These are phyloP conservation scores for Sesia bembeciformis DNA, from an alignment of 2,888 invertebrate genomes.

Conservation along the genomic window DNA sequence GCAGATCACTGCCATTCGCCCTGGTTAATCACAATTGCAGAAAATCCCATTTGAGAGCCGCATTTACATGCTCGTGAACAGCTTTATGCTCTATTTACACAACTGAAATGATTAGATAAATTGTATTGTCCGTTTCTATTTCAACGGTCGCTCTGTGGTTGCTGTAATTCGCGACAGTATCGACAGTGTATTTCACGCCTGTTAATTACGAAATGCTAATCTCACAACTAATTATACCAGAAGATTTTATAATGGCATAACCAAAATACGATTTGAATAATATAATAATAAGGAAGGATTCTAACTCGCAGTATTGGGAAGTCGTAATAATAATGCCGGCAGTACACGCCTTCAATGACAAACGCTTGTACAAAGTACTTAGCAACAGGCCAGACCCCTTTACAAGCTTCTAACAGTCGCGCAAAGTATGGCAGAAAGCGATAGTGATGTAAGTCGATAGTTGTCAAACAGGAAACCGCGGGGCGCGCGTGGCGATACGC, in stretches of 20 bases:
- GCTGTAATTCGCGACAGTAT: slow-evolving; percentile 32
- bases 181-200: slow-evolving; percentile 27
- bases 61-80: slow-evolving; percentile 41
- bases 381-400: slow-evolving; percentile 66
- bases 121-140: slow-evolving; percentile 51
- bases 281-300: slow-evolving; percentile 52
- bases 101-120: slow-evolving; percentile 55
- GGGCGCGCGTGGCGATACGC: slow-evolving; percentile 64
- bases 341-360: slow-evolving; percentile 53
- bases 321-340: slow-evolving; percentile 54
- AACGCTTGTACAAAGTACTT: slow-evolving; percentile 44
- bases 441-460: slow-evolving; percentile 73
- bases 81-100: slow-evolving; percentile 61
- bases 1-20: slow-evolving; percentile 18
- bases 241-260: slow-evolving; percentile 26
- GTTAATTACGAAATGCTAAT: slow-evolving; percentile 37
- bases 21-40: slow-evolving; percentile 45
- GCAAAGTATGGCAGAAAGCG: slow-evolving; percentile 66
- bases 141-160: slow-evolving; percentile 29
- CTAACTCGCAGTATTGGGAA: slow-evolving; percentile 43
- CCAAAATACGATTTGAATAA: slow-evolving; percentile 37
- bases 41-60: slow-evolving; percentile 43
- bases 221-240: slow-evolving; percentile 22
- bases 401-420: slow-evolving; percentile 61
- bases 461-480: slow-evolving; percentile 72